phyloP scores from a whole-genome alignment of 2,797 vertebrate species.

The Enoplosus armatus region DNA sequence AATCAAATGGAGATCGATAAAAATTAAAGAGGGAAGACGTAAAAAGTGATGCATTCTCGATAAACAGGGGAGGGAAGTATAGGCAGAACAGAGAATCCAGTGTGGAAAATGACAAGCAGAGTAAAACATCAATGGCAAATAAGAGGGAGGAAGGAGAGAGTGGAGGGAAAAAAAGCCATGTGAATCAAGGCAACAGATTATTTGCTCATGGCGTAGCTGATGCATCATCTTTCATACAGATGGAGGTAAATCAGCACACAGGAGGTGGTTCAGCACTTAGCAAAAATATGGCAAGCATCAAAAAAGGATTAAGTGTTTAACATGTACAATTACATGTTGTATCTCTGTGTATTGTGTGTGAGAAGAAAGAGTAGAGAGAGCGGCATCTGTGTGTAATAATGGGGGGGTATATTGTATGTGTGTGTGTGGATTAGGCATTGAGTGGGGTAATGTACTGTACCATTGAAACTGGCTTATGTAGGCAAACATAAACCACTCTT shows the following conservation, averaged over 20 bases:
- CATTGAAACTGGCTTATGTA: constrained; percentile 52
- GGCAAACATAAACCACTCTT: constrained; percentile 56
- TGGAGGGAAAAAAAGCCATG: constrained; percentile 41
- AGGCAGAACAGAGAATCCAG: constrained; percentile 30
- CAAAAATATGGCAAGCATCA: constrained; percentile 47
- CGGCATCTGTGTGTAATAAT: constrained; percentile 31
- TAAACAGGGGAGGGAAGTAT: constrained; percentile 18
- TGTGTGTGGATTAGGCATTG: constrained; percentile 46
- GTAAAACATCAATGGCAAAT: constrained; percentile 55
- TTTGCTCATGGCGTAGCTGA: constrained; percentile 51
- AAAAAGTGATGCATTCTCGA: constrained; percentile 23
- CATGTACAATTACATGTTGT: constrained; percentile 58
- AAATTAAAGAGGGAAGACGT: constrained; percentile 23
- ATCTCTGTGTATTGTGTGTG: constrained; percentile 26
- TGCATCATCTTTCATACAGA: constrained; percentile 58
- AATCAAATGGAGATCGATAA: constrained; percentile 34
- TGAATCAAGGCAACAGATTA: constrained; percentile 59
- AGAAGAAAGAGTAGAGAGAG: constrained; percentile 36
- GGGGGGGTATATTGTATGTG: constrained; percentile 5
- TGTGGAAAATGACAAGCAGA: constrained; percentile 57
- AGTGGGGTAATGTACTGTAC: constrained; percentile 60
- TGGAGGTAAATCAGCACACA: constrained; percentile 55
- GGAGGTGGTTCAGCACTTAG: constrained; percentile 59
- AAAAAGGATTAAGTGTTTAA: constrained; percentile 67
- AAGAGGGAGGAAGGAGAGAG: constrained; percentile 30